phyloP scores from a whole-genome alignment of 2,113 vertebrate species.

The Columba livia region DNA sequence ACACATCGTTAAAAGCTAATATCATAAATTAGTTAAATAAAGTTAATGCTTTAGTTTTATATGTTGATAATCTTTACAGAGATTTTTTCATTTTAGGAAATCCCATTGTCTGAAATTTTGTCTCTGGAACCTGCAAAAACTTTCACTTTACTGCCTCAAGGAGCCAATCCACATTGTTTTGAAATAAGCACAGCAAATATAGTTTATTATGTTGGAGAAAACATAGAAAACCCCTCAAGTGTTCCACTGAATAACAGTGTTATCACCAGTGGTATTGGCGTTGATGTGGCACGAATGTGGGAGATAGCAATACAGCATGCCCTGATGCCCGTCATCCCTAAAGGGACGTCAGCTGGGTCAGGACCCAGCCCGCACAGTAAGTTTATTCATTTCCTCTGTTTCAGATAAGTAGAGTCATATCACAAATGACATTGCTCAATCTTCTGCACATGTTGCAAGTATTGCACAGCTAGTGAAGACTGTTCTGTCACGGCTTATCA shows the following conservation, averaged over 20 bases:
- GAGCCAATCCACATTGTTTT: slow-evolving; percentile 91
- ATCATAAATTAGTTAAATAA: background rate
- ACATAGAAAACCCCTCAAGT: slow-evolving; percentile 72
- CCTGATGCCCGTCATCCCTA: slow-evolving; percentile 93
- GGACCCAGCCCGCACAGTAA: slow-evolving; percentile 86
- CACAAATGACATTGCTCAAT: background rate
- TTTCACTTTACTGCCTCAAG: slow-evolving; percentile 82
- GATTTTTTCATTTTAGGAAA: slow-evolving; percentile 82
- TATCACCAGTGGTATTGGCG: slow-evolving; percentile 84
- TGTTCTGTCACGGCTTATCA: background rate
- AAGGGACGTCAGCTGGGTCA: slow-evolving; percentile 80
- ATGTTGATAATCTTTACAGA: background rate
- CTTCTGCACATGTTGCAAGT: background rate
- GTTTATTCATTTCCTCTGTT: slow-evolving; percentile 42
- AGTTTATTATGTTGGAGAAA: slow-evolving; percentile 93
- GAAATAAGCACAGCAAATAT: slow-evolving; percentile 91
- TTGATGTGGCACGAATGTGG: slow-evolving; percentile 93
- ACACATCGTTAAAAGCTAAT: background rate
- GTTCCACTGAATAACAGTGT: slow-evolving; percentile 71
- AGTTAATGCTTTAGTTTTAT: background rate
- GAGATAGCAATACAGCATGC: slow-evolving; percentile 95
- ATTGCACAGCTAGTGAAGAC: background rate
- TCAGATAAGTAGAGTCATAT: background rate
- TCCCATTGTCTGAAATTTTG: slow-evolving; percentile 94
- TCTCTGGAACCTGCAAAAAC: slow-evolving; percentile 90